Base-by-base conservation (phyloP, 2,888 invertebrate genomes). In the Gibbula magus region DNA sequence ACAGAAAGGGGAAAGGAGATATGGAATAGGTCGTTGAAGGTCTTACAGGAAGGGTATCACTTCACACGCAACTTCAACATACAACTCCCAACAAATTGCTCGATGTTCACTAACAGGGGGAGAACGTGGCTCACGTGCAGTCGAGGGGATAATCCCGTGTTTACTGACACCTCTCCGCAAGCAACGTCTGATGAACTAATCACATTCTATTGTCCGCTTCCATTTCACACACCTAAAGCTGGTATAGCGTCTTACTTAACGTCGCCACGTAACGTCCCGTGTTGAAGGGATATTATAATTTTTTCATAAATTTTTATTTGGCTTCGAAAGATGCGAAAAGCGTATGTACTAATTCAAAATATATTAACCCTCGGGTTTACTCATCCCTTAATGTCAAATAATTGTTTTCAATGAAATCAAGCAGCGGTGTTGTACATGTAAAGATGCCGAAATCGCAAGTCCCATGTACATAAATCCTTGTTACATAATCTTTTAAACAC, bases 51-150 rank as follows among this genome's bases (percentile, higher is more conserved):
- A 35, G 20, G 35, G 70, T 70, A 70, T 20, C 35, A 20, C 35
- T 35, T 39, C 35, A n/a, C 70, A 32, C 70, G 35, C 70, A 70
- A 35, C 39, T 20, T 35, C 70, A 70, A 70, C 70, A 70, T n/a
- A 35, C 35, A 20, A 70, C 70, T 39, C 70, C 70, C 70, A 70
- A 70, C 70, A 70, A 70, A 70, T 70, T 35, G 70, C 32, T 61
- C 25, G 29, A 29, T 25, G 61, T 16, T 61, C 61, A 61, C 29
- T 18, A 61, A 16, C 29, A 16, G 16, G 16, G 18, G 29, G 4
- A 3, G n/a, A 29, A 61, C 61, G 61, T 61, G 61, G 25, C n/a
- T 61, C 29, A 25, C 29, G 16, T 25, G 29, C 61, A 61, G n/a
- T 2, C 3, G 25, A 25, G 16, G 10, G 61, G 61, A 61, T 61